phyloP scores from a whole-genome alignment of 1,140 invertebrate species.

The Brachionus asplanchnoidis region DNA sequence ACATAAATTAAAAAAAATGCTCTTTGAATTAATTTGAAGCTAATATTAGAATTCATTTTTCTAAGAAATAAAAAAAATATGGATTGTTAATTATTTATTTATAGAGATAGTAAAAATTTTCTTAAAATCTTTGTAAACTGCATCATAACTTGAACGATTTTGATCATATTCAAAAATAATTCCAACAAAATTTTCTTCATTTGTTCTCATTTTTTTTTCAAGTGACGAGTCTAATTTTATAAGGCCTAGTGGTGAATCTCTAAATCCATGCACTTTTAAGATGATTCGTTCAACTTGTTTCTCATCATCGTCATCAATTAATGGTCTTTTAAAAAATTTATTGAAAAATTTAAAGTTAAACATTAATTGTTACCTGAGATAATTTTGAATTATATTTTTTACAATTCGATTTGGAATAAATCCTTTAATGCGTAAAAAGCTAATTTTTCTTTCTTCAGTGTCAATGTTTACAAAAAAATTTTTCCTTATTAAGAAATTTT shows the following conservation, averaged over 20 bases:
- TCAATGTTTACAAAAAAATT: neutral
- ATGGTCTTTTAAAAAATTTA: neutral
- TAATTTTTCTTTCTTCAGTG: neutral
- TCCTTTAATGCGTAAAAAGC: neutral
- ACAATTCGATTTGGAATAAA: constrained; percentile 6
- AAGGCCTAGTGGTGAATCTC: neutral
- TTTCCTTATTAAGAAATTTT: neutral
- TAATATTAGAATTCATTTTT: no score
- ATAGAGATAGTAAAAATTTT: neutral
- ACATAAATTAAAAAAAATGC: no score
- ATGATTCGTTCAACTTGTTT: neutral
- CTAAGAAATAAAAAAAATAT: no score
- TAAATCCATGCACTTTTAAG: constrained; percentile 14
- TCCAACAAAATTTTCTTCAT: constrained; percentile 16
- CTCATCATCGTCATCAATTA: neutral
- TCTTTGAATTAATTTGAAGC: no score
- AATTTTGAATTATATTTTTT: neutral
- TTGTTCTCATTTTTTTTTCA: neutral
- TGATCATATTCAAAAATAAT: neutral
- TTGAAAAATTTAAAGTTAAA: neutral
- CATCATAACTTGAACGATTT: neutral
- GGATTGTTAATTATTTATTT: neutral
- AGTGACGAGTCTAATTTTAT: neutral
- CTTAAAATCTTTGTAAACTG: constrained; percentile 6
- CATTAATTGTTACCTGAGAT: neutral